Conservation (phyloP, 1,140 invertebrate genomes). For the Bombus confusus region DNA sequence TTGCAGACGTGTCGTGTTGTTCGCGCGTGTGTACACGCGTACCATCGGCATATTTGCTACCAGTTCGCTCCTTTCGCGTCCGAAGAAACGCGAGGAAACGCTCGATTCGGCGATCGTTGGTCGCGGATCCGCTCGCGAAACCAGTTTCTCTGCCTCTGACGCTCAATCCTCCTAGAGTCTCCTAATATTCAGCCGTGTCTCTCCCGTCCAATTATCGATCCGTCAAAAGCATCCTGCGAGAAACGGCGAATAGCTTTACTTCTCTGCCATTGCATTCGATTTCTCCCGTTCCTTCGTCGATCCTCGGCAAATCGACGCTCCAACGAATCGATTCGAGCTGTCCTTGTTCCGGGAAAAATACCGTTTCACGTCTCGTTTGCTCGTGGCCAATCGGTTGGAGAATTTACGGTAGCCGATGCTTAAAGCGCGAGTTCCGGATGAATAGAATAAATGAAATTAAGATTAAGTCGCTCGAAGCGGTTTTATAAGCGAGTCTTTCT, state of each 20-base stretch:
- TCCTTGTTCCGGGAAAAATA: background rate
- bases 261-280: conserved; percentile 1
- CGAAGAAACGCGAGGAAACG: conserved; percentile 43
- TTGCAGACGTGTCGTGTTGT: conserved; percentile 9
- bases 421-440: background rate
- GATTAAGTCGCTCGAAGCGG: background rate
- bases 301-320: background rate
- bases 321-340: conserved; percentile 13
- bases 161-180: conserved; percentile 36
- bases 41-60: background rate
- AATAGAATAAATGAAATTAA: background rate
- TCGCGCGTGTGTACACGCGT: conserved; percentile 36
- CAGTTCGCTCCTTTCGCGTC: conserved; percentile 34
- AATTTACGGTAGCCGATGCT: background rate
- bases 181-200: background rate
- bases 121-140: conserved; percentile 30
- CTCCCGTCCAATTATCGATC: conserved; percentile 50
- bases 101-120: conserved; percentile 14
- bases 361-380: background rate
- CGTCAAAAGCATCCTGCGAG: conserved; percentile 18
- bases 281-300: background rate
- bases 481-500: background rate
- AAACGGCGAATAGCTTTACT: conserved; percentile 20
- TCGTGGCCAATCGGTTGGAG: background rate
- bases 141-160: conserved; percentile 50